Percentiles rank a stretch among this genome's conserved stretches.
phyloP scores from a whole-genome alignment of 2,797 vertebrate genomes.

The Clarias pachynema region DNA sequence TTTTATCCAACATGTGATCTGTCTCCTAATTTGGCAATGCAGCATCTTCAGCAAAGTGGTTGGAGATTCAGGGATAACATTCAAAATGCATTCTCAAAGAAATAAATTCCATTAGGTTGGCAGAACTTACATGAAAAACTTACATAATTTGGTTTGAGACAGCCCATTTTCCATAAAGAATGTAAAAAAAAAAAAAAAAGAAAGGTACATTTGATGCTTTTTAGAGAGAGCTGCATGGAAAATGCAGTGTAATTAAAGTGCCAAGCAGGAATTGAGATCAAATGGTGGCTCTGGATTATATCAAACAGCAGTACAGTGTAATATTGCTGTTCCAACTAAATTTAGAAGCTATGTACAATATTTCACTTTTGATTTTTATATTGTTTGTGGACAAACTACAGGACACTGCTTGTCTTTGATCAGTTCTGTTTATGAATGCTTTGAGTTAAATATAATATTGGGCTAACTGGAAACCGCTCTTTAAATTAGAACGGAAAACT shows the following conservation, averaged over 20 bases:
- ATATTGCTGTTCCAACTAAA: not conserved
- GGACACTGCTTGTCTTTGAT: not conserved
- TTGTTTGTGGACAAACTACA: slow-evolving; percentile 1
- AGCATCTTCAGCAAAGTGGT: slow-evolving; percentile 37
- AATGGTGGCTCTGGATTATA: slow-evolving; percentile 32
- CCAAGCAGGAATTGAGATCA: slow-evolving; percentile 27
- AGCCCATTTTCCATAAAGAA: not conserved
- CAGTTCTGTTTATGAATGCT: not conserved
- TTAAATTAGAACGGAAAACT: not conserved
- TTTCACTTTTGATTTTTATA: slow-evolving; percentile 13
- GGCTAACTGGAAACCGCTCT: not conserved
- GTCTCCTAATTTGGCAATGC: slow-evolving; percentile 66
- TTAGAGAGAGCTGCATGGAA: slow-evolving; percentile 6
- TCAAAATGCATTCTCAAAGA: slow-evolving; percentile 28
- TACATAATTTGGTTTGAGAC: slow-evolving; percentile 25
- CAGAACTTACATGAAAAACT: slow-evolving; percentile 7
- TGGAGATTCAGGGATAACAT: slow-evolving; percentile 16
- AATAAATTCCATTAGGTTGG: slow-evolving; percentile 11
- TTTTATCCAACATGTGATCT: slow-evolving; percentile 57
- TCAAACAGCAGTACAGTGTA: slow-evolving; percentile 7
- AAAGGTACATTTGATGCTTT: slow-evolving; percentile 23
- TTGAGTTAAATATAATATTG: not conserved
- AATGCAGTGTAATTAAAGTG: slow-evolving; percentile 38
- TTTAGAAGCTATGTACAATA: not conserved
- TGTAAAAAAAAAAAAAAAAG: not conserved